Base-by-base conservation (phyloP, 2,888 invertebrate species). In the Cryptus armator region DNA sequence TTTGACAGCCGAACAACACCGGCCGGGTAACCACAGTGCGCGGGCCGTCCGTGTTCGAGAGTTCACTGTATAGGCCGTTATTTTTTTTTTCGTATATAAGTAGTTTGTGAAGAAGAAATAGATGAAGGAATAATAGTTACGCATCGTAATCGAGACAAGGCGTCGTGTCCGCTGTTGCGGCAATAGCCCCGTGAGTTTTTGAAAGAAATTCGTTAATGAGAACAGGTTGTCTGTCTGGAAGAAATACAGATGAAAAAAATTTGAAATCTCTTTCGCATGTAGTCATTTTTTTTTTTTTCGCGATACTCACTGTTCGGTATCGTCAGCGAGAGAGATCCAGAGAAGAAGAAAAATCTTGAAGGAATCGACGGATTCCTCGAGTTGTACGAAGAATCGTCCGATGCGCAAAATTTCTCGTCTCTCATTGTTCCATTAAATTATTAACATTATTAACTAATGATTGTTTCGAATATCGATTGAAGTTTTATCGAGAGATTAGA, bases 401-500 rank as follows among this genome's bases (percentile, higher is more conserved):
- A 64, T 66, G 64, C 75, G 62, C 62, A 48, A 19, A 12, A 14
- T 37, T 43, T 4, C 37, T 37, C 24, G 19, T 76, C 64, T 7
- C 75, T 48, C 37, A 7, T 51, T 32, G 24, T 16, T 16, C 24
- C 16, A 44, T 44, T 24, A 29, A 62, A 16, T 53, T 70, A 76
- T 68, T 59, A 70, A 67, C 53, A 76, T 85, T 85, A 85, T 79
- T 48, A 9, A 43, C 82, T 85, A 85, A 82, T 85, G 85, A 85
- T 85, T 85, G 85, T 82, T 79, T 59, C 48, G 37, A 75, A 37
- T 56, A 75, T 78, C 85, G 85, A 85, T 85, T 79, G 82, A 64
- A 64, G 14, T 79, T 66, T 56, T 14, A 76, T 72, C 74, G 70
- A 68, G 72, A 62, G 51, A 81, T 51, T 32, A 37, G 53, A 75